Conservation (phyloP, 2,113 vertebrate genomes). For the Syrmaticus mikado region DNA sequence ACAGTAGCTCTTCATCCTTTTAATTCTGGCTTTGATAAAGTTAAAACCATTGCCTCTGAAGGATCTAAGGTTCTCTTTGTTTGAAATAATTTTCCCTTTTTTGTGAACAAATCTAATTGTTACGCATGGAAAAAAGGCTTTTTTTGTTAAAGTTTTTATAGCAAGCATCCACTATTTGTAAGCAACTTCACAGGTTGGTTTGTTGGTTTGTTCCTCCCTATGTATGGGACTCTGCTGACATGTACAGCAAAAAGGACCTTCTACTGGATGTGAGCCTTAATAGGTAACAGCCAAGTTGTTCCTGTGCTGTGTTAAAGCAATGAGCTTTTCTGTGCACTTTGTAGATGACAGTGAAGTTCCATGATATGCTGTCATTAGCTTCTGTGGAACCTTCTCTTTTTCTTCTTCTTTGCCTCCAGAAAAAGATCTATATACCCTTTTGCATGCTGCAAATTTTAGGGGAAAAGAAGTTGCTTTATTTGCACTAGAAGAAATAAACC, state of each 20-base stretch:
- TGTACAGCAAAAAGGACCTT: not conserved
- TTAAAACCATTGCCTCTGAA: not conserved
- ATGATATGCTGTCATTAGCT: not conserved
- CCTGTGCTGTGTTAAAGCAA: not conserved
- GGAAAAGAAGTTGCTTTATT: not conserved
- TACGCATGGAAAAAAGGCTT: not conserved
- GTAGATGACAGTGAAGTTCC: not conserved
- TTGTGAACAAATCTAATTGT: not conserved
- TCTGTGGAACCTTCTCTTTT: not conserved
- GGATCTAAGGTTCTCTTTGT: not conserved
- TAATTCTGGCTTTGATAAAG: not conserved
- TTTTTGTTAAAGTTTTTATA: not conserved
- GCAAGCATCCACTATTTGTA: not conserved
- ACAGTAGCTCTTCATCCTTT: conserved; percentile 24
- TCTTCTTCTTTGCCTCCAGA: not conserved
- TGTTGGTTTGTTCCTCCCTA: not conserved
- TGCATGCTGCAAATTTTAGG: not conserved
- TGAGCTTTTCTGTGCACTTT: not conserved
- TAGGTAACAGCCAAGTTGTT: not conserved
- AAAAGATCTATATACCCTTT: not conserved
- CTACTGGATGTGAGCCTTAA: not conserved
- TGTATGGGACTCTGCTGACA: not conserved
- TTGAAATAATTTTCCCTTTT: not conserved
- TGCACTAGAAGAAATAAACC: not conserved
- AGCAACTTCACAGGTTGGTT: not conserved